Percentiles rank a stretch among this genome's conserved stretches.
Evolutionary conservation across 2,888 invertebrate species (phyloP).

Genomic region (Chloroclystis v-ata): DNA sequence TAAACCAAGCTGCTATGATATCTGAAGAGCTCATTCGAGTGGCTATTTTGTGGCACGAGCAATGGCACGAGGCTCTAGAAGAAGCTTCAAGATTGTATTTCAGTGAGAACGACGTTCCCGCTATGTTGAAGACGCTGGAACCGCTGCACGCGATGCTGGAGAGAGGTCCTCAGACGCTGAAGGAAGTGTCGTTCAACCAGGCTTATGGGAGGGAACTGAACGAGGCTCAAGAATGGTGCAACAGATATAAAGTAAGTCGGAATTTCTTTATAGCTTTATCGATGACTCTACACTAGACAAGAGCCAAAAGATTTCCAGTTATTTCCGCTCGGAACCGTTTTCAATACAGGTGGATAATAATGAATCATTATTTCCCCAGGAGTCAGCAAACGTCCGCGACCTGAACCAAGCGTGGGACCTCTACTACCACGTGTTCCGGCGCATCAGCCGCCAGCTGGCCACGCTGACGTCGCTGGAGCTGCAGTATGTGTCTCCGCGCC

Average conservation of each 20-base stretch:
- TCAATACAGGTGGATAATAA: neutral
- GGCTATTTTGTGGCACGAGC: slow-evolving; percentile 99
- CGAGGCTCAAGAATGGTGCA: slow-evolving; percentile 98
- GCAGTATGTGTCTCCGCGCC: slow-evolving; percentile 96
- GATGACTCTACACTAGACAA: too few species aligned
- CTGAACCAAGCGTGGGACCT: slow-evolving; percentile 99
- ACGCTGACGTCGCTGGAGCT: slow-evolving; percentile 93
- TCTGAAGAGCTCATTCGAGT: slow-evolving; percentile 98
- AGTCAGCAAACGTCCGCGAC: slow-evolving; percentile 91
- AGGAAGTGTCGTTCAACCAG: slow-evolving; percentile 97
- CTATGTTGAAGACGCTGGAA: slow-evolving; percentile 97
- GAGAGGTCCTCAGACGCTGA: slow-evolving; percentile 95
- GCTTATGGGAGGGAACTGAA: slow-evolving; percentile 96
- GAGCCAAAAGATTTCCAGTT: too few species aligned
- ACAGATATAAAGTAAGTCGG: slow-evolving; percentile 83
- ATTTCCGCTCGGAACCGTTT: too few species aligned
- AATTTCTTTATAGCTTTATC: too few species aligned
- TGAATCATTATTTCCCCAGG: slow-evolving; percentile 46
- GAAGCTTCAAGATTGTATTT: slow-evolving; percentile 96
- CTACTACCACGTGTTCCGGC: slow-evolving; percentile 98
- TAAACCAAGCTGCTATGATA: slow-evolving; percentile 97
- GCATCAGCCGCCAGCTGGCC: slow-evolving; percentile 96
- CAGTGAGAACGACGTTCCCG: slow-evolving; percentile 95
- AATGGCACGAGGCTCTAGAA: slow-evolving; percentile 98
- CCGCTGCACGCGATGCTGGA: slow-evolving; percentile 97